phyloP scores from a whole-genome alignment of 2,113 vertebrate genomes.

The Urocolius indicus region DNA sequence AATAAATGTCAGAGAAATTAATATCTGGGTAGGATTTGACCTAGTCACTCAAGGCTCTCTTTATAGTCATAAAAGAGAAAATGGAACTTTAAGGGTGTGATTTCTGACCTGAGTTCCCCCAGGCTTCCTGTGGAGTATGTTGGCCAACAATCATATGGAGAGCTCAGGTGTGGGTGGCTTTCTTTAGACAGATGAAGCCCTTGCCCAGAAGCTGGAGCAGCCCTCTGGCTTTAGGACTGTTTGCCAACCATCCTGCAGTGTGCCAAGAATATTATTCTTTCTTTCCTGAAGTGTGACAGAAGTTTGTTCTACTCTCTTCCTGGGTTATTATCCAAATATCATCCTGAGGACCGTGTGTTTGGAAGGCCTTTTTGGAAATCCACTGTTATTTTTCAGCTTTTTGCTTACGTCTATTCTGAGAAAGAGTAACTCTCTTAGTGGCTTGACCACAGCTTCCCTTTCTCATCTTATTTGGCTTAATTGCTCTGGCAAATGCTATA shows the following conservation, averaged over 20 bases:
- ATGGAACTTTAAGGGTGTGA: background rate
- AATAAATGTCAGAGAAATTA: background rate
- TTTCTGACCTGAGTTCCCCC: background rate
- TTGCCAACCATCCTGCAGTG: background rate
- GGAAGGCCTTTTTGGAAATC: background rate
- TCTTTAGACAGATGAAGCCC: background rate
- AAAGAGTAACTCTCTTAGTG: background rate
- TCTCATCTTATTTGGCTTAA: background rate
- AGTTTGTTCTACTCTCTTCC: background rate
- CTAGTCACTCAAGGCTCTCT: background rate
- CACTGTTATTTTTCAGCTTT: background rate
- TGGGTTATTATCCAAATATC: background rate
- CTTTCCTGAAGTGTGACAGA: background rate
- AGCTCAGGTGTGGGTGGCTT: background rate
- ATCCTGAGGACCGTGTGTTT: background rate
- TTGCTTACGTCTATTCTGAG: background rate
- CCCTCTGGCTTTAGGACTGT: background rate
- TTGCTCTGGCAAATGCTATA: background rate
- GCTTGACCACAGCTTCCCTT: slow-evolving; percentile 14
- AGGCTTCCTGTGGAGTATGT: background rate
- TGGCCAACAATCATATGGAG: accelerated
- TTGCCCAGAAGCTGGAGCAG: background rate
- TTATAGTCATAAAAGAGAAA: background rate
- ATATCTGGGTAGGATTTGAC: background rate
- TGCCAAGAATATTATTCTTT: background rate